Evolutionary conservation across 2,888 invertebrate species (phyloP).

Genomic region (Cephus rjabovi): DNA sequence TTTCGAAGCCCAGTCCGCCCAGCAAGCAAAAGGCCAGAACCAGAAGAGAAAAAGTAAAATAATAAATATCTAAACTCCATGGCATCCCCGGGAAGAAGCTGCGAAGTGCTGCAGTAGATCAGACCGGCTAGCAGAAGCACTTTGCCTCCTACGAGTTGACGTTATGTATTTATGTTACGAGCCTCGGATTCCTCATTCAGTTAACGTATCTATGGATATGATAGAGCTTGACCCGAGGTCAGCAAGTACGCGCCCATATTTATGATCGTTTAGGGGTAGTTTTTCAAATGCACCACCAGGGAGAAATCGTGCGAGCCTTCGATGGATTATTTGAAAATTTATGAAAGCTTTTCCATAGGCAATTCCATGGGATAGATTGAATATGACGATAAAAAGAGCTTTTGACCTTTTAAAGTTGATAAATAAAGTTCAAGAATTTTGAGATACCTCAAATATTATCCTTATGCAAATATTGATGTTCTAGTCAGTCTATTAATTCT

Average conservation of each 20-base stretch:
- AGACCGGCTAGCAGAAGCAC: conserved; percentile 22
- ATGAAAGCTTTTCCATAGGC: not conserved
- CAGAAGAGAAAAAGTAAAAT: conserved; percentile 43
- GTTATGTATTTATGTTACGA: not conserved
- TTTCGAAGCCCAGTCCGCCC: not conserved
- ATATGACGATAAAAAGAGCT: not conserved
- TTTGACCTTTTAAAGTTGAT: not conserved
- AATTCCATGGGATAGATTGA: not conserved
- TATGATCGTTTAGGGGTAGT: conserved; percentile 38
- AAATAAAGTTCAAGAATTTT: fast-evolving
- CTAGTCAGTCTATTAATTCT: not conserved
- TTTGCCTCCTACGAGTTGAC: conserved; percentile 8
- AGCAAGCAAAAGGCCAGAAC: not conserved
- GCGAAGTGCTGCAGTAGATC: conserved; percentile 38
- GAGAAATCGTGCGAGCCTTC: not conserved
- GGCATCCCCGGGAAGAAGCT: conserved; percentile 14
- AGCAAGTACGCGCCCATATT: conserved; percentile 33
- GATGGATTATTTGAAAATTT: not conserved
- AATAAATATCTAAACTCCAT: conserved; percentile 44
- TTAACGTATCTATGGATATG: not conserved
- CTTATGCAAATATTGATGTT: not conserved
- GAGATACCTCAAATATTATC: not conserved
- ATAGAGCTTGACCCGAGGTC: conserved; percentile 36
- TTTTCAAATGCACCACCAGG: conserved; percentile 40
- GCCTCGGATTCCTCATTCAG: not conserved